These are phyloP conservation scores for Centropristis striata DNA, from an alignment of 2,113 vertebrate species.

Conservation along the genomic window DNA sequence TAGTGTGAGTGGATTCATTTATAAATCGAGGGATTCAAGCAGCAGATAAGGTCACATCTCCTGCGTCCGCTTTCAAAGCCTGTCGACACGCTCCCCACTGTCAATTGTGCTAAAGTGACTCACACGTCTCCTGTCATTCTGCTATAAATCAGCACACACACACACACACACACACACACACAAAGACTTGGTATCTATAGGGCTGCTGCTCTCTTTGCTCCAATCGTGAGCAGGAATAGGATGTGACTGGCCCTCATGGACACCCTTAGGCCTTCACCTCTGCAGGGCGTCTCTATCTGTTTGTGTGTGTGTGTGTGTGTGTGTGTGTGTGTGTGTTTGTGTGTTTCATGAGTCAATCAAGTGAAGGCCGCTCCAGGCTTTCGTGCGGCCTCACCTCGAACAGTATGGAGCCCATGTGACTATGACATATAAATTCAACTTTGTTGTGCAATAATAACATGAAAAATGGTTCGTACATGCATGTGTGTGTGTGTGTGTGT, in stretches of 20 bases:
- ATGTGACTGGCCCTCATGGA: constrained; percentile 42
- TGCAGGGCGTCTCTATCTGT: constrained; percentile 13
- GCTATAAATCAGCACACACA: background rate
- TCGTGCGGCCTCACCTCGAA: constrained; percentile 32
- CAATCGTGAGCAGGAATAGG: constrained; percentile 20
- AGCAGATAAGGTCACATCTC: background rate
- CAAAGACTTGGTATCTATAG: background rate
- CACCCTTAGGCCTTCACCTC: constrained; percentile 37
- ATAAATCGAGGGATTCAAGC: background rate
- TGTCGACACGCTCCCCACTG: background rate
- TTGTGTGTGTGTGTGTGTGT: constrained; percentile 17
- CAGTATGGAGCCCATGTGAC: background rate
- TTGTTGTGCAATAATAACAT: constrained; percentile 13
- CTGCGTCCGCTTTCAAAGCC: background rate
- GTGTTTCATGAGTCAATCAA: constrained; percentile 34
- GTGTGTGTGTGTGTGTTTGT: constrained; percentile 20
- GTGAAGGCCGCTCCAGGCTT: constrained; percentile 11
- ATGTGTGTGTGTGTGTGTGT: background rate
- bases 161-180: constrained; percentile 1
- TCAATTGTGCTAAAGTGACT: constrained; percentile 17
- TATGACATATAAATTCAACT: constrained; percentile 4
- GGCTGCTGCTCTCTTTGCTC: constrained; percentile 28
- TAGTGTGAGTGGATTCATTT: background rate
- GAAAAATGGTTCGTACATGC: background rate
- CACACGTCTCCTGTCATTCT: background rate